phyloP scores from a whole-genome alignment of 2,797 vertebrate genomes.

The Limosa lapponica region DNA sequence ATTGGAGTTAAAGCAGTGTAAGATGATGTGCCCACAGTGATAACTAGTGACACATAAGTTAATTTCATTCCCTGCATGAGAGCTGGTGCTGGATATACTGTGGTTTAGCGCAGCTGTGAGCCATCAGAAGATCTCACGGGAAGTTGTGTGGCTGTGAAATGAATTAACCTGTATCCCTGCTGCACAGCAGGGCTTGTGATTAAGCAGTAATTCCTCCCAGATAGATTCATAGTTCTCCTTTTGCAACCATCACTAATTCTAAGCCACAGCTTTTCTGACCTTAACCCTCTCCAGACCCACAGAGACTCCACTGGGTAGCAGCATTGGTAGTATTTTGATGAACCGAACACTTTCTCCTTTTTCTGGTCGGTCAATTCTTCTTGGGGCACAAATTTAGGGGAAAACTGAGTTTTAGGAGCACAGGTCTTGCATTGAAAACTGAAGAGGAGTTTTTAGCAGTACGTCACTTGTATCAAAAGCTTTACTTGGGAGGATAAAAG shows the following conservation, averaged over 20 bases:
- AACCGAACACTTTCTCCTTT: not conserved
- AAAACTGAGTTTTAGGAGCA: not conserved
- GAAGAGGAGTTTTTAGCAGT: not conserved
- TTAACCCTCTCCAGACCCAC: not conserved
- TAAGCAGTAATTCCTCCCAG: conserved; percentile 69
- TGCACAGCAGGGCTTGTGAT: conserved; percentile 48
- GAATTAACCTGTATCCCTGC: conserved; percentile 66
- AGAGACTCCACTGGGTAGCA: not conserved
- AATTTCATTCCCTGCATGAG: conserved; percentile 17
- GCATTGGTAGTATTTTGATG: not conserved
- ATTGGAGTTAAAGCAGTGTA: not conserved
- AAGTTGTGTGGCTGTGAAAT: conserved; percentile 60
- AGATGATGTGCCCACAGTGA: not conserved
- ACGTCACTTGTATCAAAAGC: conserved; percentile 34
- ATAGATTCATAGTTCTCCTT: conserved; percentile 28
- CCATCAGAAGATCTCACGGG: conserved; percentile 35
- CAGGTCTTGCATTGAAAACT: conserved; percentile 5
- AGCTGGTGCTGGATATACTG: not conserved
- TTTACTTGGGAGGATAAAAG: conserved; percentile 71
- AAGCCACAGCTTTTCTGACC: not conserved
- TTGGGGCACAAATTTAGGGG: not conserved
- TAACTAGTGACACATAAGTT: not conserved
- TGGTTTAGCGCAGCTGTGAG: conserved; percentile 13
- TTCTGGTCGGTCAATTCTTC: not conserved
- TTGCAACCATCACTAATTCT: conserved; percentile 17